Evolutionary conservation across 2,797 vertebrate species (phyloP), one percentile per base, ranked within the genome.

Genomic region (Prionace glauca): DNA sequence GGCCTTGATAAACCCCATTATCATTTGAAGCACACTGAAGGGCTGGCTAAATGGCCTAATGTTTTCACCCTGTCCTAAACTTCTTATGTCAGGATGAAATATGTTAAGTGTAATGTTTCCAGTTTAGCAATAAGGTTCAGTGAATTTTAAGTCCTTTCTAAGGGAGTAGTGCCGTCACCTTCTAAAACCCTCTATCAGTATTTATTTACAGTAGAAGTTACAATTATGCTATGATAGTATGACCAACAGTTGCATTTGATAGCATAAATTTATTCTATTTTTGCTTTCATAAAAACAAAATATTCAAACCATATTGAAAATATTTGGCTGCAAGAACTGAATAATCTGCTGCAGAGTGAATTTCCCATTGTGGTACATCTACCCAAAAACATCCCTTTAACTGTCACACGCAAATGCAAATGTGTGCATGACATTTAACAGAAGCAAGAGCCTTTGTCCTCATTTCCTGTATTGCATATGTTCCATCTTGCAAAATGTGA

Each of bases 401-500:
- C n/a, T 92, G 62, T 67, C 65, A 92, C 67, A 67, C 20, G 32
- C 22, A 20, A 65, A 69, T 69, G 62, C 90, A 69, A 65, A 92
- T 92, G 36, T 69, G 36, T 92, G 88, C 32, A 67, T 91, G 88
- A 91, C 88, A 91, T 91, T 91, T 91, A 91, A 67, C 88, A 91
- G 88, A 91, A 91, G 62, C n/a, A 20, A 67, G 65, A 92, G n/a
- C 62, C 36, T 92, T 92, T n/a, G n/a, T 69, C 67, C 22, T 92
- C 65, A 92, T 92, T 92, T 92, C 65, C 90, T 92, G 65, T 92
- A 67, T 24, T 92, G 65, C 90, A 92, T 67, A 92, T 92, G 67
- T 69, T 92, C 90, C 41, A 41, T 36, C n/a, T 69, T 92, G 62
- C 90, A 92, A 92, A 92, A 67, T 92, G 62, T 92, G 90, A 92